phyloP scores from a whole-genome alignment of 2,797 vertebrate genomes.

The Ciconia nigra region DNA sequence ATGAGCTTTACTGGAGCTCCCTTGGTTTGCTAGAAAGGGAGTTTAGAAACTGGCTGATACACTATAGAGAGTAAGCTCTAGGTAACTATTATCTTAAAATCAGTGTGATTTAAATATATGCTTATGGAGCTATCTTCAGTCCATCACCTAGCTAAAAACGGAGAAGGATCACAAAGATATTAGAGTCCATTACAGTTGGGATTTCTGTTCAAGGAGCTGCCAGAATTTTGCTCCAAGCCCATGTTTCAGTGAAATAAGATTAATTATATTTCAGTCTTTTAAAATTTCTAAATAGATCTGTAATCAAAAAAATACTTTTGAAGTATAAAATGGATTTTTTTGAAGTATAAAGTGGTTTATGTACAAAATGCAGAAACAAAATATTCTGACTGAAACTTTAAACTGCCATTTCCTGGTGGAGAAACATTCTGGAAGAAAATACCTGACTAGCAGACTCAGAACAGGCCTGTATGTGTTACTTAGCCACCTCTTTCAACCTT shows the following conservation, averaged over 20 bases:
- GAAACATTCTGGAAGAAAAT: background rate
- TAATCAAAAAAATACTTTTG: background rate
- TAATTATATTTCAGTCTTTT: background rate
- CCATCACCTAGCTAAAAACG: background rate
- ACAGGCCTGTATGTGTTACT: background rate
- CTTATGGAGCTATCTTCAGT: background rate
- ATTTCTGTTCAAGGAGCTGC: background rate
- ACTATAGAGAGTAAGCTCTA: background rate
- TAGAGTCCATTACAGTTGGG: background rate
- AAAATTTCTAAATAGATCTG: background rate
- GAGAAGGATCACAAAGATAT: background rate
- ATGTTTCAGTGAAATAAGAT: background rate
- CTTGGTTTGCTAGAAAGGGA: background rate
- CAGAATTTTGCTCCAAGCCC: background rate
- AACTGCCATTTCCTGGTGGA: background rate
- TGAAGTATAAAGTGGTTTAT: background rate
- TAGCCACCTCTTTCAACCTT: background rate
- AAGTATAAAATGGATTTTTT: background rate
- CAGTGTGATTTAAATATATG: background rate
- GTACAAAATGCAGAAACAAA: background rate
- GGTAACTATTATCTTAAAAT: background rate
- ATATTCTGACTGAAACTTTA: background rate
- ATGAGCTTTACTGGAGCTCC: background rate
- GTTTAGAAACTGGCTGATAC: background rate
- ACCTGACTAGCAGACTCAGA: background rate